Base-by-base conservation (phyloP, 1,140 invertebrate species). In the Carposina sasakii region DNA sequence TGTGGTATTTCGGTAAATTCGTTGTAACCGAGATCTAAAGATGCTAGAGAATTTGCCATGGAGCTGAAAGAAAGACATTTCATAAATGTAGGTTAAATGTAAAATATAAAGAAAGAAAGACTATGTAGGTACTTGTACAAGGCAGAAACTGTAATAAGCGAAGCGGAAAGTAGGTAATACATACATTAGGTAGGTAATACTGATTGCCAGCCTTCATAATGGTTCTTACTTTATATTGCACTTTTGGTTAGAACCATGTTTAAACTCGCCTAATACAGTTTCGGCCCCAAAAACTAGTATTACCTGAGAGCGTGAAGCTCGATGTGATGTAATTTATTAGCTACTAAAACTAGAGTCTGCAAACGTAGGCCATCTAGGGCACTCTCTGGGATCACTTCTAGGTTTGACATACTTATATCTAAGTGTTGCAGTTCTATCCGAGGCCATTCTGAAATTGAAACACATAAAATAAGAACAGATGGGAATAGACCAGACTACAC, bases 1-100 rank as follows among this genome's bases (percentile, higher is more conserved):
- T 89, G 86, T 20, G 92, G 92, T 60, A 93, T 82, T 62, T 88
- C 86, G 63, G 89, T 88, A 55, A 93, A 86, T 75, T 90, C 87
- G 78, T 93, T 93, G 82, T 91, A 91, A 59, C 91, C 90, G 37
- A 93, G 85, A 81, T 93, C 92, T 73, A 93, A 72, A 24, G 91
- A 91, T 30, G 88, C 88, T 22, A 93, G 79, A 40, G 87, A 87
- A 58, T 85, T 81, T 41, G 85, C 79, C 85, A 90, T 87, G 10
- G 89, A 87, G 63, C 90, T 90, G 84, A 49, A 86, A 88, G 55
- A 52, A 59, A n/a, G 21, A 53, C 22, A 30, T 53, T n/a, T 30
- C 19, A 28, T 19, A 36, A 19, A 9, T 34, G 28, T 24, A 48
- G 9, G 1, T 26, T 47, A 16, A 36, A 34, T 22, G 17, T 30